Conservation (phyloP, 2,113 vertebrate species). For the Chrysemys picta region DNA sequence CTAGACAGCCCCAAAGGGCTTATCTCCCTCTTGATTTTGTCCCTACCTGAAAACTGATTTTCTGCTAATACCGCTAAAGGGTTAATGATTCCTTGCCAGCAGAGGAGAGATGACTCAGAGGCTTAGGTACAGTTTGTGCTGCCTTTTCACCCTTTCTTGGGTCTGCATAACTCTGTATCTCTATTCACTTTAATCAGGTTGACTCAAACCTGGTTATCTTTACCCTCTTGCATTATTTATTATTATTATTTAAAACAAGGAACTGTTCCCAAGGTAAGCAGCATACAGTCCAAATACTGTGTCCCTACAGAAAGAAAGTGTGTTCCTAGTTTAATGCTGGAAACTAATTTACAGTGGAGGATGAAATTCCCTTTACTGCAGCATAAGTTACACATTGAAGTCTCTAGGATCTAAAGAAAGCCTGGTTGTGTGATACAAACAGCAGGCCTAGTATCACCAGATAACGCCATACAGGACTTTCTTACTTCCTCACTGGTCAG, state of each 20-base stretch:
- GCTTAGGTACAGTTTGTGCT: neutral
- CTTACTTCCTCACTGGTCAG: neutral
- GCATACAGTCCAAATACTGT: neutral
- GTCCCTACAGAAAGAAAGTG: neutral
- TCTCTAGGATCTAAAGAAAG: neutral
- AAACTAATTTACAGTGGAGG: slow-evolving; percentile 22
- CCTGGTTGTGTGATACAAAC: neutral
- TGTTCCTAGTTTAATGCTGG: slow-evolving; percentile 4
- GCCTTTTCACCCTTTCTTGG: neutral
- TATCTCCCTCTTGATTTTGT: neutral
- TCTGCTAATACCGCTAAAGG: neutral
- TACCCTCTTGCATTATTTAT: neutral
- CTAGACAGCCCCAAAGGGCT: fast-evolving
- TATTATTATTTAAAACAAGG: neutral
- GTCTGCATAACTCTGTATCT: neutral
- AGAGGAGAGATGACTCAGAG: neutral
- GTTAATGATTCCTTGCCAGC: slow-evolving; percentile 17
- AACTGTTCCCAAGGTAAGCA: neutral
- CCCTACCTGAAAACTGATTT: slow-evolving; percentile 20
- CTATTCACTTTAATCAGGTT: neutral
- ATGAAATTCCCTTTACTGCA: slow-evolving; percentile 2
- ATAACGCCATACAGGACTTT: neutral
- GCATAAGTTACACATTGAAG: neutral
- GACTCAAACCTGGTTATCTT: neutral
- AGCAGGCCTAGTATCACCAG: neutral